A percentile compares a stretch with the other conserved stretches of the same genome.
These are phyloP conservation scores for Carcina quercana DNA, from an alignment of 2,888 invertebrate genomes.

Conservation along the genomic window DNA sequence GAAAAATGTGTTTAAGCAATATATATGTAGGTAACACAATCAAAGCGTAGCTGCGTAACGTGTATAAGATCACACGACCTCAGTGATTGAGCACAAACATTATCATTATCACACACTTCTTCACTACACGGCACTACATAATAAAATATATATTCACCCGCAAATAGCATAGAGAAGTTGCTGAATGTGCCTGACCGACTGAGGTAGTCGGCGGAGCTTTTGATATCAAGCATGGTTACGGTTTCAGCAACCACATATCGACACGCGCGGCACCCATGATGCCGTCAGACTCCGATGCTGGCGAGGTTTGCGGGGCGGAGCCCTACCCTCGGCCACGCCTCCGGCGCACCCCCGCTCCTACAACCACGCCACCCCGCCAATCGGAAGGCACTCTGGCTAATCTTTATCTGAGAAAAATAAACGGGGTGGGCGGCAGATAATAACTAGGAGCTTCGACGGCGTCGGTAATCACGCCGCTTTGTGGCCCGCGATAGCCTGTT, in stretches of 20 bases:
- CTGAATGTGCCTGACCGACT: constrained; percentile 93
- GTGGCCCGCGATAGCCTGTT: constrained; percentile 59
- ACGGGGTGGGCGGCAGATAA: constrained; percentile 70
- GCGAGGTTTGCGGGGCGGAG: constrained; percentile 21
- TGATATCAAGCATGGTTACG: constrained; percentile 89
- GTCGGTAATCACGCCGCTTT: constrained; percentile 67
- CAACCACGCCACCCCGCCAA: constrained; percentile 52
- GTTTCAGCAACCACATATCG: constrained; percentile 43
- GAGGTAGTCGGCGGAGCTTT: constrained; percentile 92
- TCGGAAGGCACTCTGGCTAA: constrained; percentile 64
- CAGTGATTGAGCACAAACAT: constrained; percentile 2
- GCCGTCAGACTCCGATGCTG: constrained; percentile 22
- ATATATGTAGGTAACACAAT: no score
- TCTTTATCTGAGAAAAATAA: constrained; percentile 74
- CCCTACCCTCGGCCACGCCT: constrained; percentile 38
- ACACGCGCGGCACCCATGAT: constrained; percentile 40
- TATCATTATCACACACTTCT: constrained; percentile 27
- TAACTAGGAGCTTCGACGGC: constrained; percentile 51
- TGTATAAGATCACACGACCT: background rate
- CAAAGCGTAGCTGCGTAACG: no score
- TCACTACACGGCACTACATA: constrained; percentile 37
- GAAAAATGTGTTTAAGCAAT: no score
- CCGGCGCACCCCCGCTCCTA: constrained; percentile 21
- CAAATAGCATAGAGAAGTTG: constrained; percentile 96
- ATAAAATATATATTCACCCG: constrained; percentile 78